Percentiles rank a stretch among this genome's conserved stretches.
phyloP scores from a whole-genome alignment of 1,140 invertebrate species.

The Drosophila obscura region DNA sequence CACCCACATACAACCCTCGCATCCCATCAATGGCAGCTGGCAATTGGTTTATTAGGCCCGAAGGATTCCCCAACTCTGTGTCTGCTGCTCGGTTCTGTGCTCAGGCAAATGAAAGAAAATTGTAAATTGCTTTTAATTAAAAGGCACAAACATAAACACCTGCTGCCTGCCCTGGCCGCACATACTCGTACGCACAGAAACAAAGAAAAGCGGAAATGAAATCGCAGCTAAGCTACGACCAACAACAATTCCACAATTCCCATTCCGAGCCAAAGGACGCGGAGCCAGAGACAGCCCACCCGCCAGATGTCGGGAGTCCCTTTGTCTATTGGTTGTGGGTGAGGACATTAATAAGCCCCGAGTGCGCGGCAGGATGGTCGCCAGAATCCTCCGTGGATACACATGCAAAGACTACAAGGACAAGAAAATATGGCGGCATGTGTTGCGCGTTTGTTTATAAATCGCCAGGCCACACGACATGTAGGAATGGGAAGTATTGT shows the following conservation, averaged over 20 bases:
- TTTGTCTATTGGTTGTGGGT: slow-evolving; percentile 59
- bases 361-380: slow-evolving; percentile 11
- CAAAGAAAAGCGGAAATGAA: slow-evolving; percentile 50
- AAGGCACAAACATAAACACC: slow-evolving; percentile 82
- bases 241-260: slow-evolving; percentile 51
- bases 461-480: slow-evolving; percentile 53
- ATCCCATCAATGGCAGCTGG: slow-evolving; percentile 29
- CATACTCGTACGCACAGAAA: slow-evolving; percentile 11
- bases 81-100: slow-evolving; percentile 11
- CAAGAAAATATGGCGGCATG: slow-evolving; percentile 67
- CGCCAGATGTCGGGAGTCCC: slow-evolving; percentile 58
- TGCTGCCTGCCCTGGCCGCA: slow-evolving; percentile 60
- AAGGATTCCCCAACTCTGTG: slow-evolving; percentile 39
- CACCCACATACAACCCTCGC: not conserved
- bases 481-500: slow-evolving; percentile 19
- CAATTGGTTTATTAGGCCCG: slow-evolving; percentile 53
- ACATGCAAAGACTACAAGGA: slow-evolving; percentile 52
- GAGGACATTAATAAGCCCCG: slow-evolving; percentile 59
- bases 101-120: slow-evolving; percentile 72
- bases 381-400: not conserved
- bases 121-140: slow-evolving; percentile 82
- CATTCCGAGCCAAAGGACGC: slow-evolving; percentile 15
- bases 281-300: not conserved
- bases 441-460: slow-evolving; percentile 66
- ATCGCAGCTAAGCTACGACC: slow-evolving; percentile 60